Conservation (phyloP, 1,140 invertebrate genomes). For the Phymastichus coffea region DNA sequence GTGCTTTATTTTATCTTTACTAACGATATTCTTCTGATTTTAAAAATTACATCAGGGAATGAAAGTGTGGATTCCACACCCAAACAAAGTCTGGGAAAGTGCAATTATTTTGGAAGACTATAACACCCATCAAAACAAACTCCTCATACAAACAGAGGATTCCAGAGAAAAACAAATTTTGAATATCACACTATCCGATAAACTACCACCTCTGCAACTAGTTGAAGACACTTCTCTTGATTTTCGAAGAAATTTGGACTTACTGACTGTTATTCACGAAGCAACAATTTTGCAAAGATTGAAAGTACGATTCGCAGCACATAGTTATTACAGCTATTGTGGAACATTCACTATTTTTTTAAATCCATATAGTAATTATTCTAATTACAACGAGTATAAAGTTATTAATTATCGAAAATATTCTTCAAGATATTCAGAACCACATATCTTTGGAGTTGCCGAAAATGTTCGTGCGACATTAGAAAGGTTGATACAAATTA, state of each 20-base stretch:
- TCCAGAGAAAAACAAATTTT: conserved; percentile 59
- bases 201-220: conserved; percentile 89
- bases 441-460: conserved; percentile 97
- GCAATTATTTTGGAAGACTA: conserved; percentile 66
- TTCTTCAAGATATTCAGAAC: conserved; percentile 92
- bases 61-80: conserved; percentile 3
- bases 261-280: conserved; percentile 96
- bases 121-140: conserved; percentile 56
- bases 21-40: neutral
- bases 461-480: conserved; percentile 96
- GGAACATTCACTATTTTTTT: conserved; percentile 97
- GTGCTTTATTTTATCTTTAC: too few relatives aligned
- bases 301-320: conserved; percentile 83
- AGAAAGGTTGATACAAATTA: conserved; percentile 65
- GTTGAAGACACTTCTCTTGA: conserved; percentile 82
- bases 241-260: conserved; percentile 96
- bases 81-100: neutral
- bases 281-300: conserved; percentile 96
- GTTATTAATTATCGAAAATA: conserved; percentile 92
- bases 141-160: conserved; percentile 70
- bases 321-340: conserved; percentile 97
- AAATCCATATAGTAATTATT: conserved; percentile 93
- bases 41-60: neutral
- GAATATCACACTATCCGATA: conserved; percentile 66
- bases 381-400: conserved; percentile 90